phyloP scores from a whole-genome alignment of 2,113 vertebrate species.

The Galemys pyrenaicus region DNA sequence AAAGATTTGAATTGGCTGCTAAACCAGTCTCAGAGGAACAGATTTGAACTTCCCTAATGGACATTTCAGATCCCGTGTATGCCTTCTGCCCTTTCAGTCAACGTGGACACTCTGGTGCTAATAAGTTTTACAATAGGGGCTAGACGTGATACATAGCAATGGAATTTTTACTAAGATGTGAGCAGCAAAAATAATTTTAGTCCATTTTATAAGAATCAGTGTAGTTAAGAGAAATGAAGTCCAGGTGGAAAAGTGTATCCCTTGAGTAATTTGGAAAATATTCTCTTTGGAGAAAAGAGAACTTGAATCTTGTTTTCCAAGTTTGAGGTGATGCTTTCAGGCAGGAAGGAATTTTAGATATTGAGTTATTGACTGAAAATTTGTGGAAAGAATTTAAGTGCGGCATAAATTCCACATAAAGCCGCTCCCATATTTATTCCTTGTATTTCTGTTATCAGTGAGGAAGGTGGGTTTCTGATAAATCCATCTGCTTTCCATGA shows the following conservation, averaged over 20 bases:
- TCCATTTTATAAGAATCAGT: slow-evolving; percentile 59
- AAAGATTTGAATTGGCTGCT: slow-evolving; percentile 29
- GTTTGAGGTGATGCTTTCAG: neutral
- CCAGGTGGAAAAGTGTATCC: slow-evolving; percentile 43
- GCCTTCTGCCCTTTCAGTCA: slow-evolving; percentile 51
- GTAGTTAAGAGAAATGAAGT: slow-evolving; percentile 70
- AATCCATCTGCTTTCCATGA: neutral
- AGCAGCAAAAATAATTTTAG: slow-evolving; percentile 42
- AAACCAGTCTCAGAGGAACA: neutral
- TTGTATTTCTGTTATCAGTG: slow-evolving; percentile 2
- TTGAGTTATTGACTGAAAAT: slow-evolving; percentile 66
- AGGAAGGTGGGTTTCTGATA: slow-evolving; percentile 41
- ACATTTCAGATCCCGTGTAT: neutral
- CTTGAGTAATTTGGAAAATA: slow-evolving; percentile 56
- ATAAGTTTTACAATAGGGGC: slow-evolving; percentile 60
- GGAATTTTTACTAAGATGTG: slow-evolving; percentile 71
- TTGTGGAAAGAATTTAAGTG: neutral
- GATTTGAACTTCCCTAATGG: slow-evolving; percentile 43
- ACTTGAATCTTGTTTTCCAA: slow-evolving; percentile 47
- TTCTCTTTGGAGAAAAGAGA: slow-evolving; percentile 22
- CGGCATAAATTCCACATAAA: neutral
- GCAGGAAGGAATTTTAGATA: slow-evolving; percentile 47
- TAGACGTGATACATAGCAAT: slow-evolving; percentile 46
- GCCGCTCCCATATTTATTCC: slow-evolving; percentile 35
- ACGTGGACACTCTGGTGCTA: slow-evolving; percentile 13